These are phyloP conservation scores for Rhabdornis inornatus DNA, from an alignment of 2,113 vertebrate species.

Conservation along the genomic window DNA sequence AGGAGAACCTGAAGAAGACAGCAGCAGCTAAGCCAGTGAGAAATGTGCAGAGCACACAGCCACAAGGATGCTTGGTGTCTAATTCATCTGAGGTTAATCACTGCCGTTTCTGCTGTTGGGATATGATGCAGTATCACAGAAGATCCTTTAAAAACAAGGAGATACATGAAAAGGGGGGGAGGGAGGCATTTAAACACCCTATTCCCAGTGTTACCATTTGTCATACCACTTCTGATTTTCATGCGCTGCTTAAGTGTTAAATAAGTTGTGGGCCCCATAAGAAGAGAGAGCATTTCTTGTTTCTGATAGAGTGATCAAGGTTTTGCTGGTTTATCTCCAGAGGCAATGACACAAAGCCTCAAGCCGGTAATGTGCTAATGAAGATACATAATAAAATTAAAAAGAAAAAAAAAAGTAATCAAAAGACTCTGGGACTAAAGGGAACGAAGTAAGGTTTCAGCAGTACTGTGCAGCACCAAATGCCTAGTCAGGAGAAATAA, in stretches of 20 bases:
- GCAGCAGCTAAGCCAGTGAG: not conserved
- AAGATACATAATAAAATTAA: not conserved
- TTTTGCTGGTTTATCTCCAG: not conserved
- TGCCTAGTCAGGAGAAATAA: not conserved
- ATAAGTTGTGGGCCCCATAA: not conserved
- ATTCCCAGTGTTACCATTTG: not conserved
- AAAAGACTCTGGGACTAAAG: not conserved
- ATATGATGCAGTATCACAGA: not conserved
- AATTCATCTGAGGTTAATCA: not conserved
- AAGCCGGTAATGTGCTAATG: not conserved
- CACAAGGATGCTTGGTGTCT: not conserved
- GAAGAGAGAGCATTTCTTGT: not conserved
- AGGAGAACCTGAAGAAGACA: not conserved
- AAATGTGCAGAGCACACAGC: not conserved
- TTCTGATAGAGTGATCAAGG: not conserved
- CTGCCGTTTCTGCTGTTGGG: not conserved
- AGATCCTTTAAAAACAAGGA: not conserved
- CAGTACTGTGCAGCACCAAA: not conserved
- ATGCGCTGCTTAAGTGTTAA: not conserved
- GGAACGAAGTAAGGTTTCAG: not conserved
- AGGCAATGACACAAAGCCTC: not conserved
- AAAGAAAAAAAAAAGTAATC: not conserved
- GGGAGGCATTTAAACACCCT: not conserved
- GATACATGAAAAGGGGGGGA: not conserved
- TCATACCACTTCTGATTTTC: not conserved